Evolutionary conservation across 2,888 invertebrate species (phyloP).

Genomic region (Synergus itoensis): DNA sequence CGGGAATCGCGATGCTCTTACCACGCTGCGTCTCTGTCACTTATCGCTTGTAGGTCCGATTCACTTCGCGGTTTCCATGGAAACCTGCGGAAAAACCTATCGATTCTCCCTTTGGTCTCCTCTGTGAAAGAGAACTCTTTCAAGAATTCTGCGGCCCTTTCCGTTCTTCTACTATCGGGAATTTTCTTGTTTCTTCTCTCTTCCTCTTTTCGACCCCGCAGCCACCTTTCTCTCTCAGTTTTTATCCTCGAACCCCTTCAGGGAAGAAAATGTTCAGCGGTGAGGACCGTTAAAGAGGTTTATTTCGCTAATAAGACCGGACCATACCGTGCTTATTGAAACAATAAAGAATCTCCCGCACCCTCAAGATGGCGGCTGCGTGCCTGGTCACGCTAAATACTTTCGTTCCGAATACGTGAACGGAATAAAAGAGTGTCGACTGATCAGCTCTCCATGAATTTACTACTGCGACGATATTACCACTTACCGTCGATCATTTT

Average conservation of each 20-base stretch:
- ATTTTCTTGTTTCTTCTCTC: slow-evolving; percentile 48
- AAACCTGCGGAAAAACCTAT: slow-evolving; percentile 77
- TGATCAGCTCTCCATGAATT: slow-evolving; percentile 72
- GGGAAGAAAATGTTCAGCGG: slow-evolving; percentile 49
- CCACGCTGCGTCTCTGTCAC: slow-evolving; percentile 69
- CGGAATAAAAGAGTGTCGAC: slow-evolving; percentile 67
- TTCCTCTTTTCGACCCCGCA: slow-evolving; percentile 45
- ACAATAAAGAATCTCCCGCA: slow-evolving; percentile 76
- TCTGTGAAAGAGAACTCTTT: slow-evolving; percentile 73
- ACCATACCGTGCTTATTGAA: slow-evolving; percentile 77
- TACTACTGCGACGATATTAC: slow-evolving; percentile 70
- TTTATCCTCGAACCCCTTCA: slow-evolving; percentile 51
- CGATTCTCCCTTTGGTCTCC: slow-evolving; percentile 77
- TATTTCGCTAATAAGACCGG: slow-evolving; percentile 78
- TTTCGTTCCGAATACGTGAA: slow-evolving; percentile 70
- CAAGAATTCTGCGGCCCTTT: slow-evolving; percentile 68
- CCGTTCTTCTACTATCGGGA: slow-evolving; percentile 54
- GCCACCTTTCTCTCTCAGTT: slow-evolving; percentile 46
- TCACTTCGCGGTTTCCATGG: slow-evolving; percentile 77
- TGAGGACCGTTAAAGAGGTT: slow-evolving; percentile 76
- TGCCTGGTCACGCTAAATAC: slow-evolving; percentile 68
- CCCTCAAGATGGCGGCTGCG: slow-evolving; percentile 68
- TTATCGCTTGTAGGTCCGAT: slow-evolving; percentile 73
- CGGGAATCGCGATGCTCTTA: slow-evolving; percentile 70
- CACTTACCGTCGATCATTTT: slow-evolving; percentile 48